phyloP scores from a whole-genome alignment of 2,797 vertebrate genomes.

The Trichosurus vulpecula region DNA sequence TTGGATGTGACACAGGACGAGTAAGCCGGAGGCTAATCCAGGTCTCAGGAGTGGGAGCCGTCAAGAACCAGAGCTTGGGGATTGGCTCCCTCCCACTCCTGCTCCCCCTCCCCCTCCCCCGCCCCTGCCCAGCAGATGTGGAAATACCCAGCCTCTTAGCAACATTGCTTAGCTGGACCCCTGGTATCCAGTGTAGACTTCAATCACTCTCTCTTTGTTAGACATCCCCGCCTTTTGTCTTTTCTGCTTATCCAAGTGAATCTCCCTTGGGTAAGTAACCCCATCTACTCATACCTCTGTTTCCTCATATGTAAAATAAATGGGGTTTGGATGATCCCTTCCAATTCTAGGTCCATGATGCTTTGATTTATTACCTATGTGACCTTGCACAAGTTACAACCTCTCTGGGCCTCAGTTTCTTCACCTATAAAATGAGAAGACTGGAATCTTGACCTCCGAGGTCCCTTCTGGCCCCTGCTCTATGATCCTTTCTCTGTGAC shows the following conservation, averaged over 20 bases:
- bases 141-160: background rate
- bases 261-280: background rate
- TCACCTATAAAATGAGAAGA: background rate
- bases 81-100: background rate
- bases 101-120: too few species aligned
- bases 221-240: background rate
- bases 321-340: accelerated
- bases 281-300: background rate
- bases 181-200: background rate
- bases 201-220: background rate
- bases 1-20: constrained; percentile 6
- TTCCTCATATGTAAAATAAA: background rate
- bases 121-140: background rate
- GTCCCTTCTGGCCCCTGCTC: background rate
- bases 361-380: background rate
- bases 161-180: background rate
- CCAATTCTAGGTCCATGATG: too few species aligned
- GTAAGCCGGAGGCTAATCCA: background rate
- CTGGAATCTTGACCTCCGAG: background rate
- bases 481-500: background rate
- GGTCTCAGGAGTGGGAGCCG: background rate
- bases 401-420: background rate
- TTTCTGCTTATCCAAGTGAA: background rate
- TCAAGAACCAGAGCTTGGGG: background rate
- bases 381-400: background rate